Evolutionary conservation across 2,888 invertebrate species (phyloP).

Genomic region (Erebia epiphron): DNA sequence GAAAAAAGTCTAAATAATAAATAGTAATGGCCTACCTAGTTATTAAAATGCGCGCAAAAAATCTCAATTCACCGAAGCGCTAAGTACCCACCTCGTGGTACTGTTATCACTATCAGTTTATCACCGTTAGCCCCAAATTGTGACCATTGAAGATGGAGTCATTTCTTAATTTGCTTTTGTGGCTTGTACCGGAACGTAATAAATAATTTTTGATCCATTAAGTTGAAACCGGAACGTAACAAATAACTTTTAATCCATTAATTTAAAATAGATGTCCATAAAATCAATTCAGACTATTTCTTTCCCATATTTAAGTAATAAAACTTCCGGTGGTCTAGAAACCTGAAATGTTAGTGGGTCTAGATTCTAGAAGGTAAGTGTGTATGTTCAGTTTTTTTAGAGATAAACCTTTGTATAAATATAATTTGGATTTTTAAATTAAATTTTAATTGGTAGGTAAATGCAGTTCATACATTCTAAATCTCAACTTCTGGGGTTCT

Average conservation of each 20-base stretch:
- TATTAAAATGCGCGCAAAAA: constrained; percentile 10
- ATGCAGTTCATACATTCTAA: too few species aligned
- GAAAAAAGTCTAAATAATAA: background rate
- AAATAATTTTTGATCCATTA: background rate
- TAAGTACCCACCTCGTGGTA: background rate
- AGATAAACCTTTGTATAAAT: too few species aligned
- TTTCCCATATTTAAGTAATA: background rate
- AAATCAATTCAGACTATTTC: constrained; percentile 9
- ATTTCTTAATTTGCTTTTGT: constrained; percentile 14
- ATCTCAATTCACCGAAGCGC: background rate
- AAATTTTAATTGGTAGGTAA: too few species aligned
- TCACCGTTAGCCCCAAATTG: constrained; percentile 7
- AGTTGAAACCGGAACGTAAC: background rate
- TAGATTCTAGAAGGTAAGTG: too few species aligned
- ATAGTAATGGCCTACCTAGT: background rate
- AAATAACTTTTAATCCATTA: background rate
- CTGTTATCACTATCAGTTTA: background rate
- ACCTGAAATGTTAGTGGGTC: background rate
- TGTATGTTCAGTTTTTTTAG: too few species aligned
- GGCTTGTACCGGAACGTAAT: background rate
- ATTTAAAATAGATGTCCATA: constrained; percentile 1
- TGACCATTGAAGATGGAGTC: background rate
- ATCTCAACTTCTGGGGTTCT: too few species aligned
- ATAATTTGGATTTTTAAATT: too few species aligned
- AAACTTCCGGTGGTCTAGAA: background rate